These are phyloP conservation scores for Epinotia ramella DNA, from an alignment of 2,888 invertebrate species.

Conservation along the genomic window DNA sequence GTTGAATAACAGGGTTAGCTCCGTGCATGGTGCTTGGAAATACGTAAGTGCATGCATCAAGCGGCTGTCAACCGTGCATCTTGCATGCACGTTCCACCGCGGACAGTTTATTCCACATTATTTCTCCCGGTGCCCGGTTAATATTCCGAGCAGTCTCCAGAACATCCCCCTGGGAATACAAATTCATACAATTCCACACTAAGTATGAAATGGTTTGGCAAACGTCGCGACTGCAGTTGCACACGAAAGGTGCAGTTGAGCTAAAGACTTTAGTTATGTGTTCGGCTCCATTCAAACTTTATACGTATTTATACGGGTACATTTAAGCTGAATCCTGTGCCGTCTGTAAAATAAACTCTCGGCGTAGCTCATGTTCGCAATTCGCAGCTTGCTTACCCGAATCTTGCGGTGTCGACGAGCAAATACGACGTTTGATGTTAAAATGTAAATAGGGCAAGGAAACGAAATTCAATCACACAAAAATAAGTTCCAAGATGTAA, in stretches of 20 bases:
- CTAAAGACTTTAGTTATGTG: constrained; percentile 45
- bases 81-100: constrained; percentile 73
- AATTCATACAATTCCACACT: constrained; percentile 63
- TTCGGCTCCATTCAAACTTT: constrained; percentile 41
- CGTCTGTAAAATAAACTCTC: neutral
- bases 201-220: constrained; percentile 70
- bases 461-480: constrained; percentile 15
- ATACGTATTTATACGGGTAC: constrained; percentile 4
- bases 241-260: constrained; percentile 41
- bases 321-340: constrained; percentile 15
- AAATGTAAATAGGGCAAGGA: constrained; percentile 9
- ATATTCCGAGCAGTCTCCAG: constrained; percentile 71
- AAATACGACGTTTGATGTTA: constrained; percentile 16
- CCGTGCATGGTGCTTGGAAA: constrained; percentile 5
- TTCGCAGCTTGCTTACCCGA: neutral
- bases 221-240: constrained; percentile 57
- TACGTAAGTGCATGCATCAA: constrained; percentile 43
- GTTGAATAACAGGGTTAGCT: constrained; percentile 18
- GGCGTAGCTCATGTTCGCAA: neutral
- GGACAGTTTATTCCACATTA: constrained; percentile 78
- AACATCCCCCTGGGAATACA: constrained; percentile 73
- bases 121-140: constrained; percentile 71
- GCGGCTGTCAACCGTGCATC: constrained; percentile 60
- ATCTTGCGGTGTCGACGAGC: constrained; percentile 22
- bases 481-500: constrained; percentile 7